Base-by-base conservation (phyloP, 2,888 invertebrate genomes). In the Eilema caniola region DNA sequence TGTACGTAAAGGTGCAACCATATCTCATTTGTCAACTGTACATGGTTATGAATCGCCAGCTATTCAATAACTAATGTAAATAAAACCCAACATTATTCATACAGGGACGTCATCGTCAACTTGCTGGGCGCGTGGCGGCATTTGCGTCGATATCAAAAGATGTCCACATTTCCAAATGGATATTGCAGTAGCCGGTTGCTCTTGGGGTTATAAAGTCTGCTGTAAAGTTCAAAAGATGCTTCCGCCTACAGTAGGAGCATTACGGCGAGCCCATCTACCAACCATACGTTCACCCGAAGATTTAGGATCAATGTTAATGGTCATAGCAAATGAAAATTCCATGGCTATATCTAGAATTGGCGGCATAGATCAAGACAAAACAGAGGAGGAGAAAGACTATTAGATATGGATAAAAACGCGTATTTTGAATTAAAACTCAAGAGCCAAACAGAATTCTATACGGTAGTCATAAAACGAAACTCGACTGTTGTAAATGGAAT, bases 111-210 rank as follows among this genome's bases (percentile, higher is more conserved):
- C 82, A 11, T n/a, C 7, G 2, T 61, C 87, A 4, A 90, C 92
- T 1, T 92, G 92, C 76, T 92, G 92, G 92, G 89, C 86, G 0
- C 88, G 91, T 0, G 91, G 91, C 0, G 92, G 92, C 0, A 63
- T 87, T 1, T 92, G 91, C 71, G 77, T 90, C 8, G 79, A 85
- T 20, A 72, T 90, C 31, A 78, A 79, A n/a, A 59, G 83, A 16
- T 91, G 91, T 69, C 83, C 78, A 0, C 63, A 70, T 0, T 65
- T 86, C 61, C 69, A 68, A 1, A 86, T 90, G 65, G 92, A 91
- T 24, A 23, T 82, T 0, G 71, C 71, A 4, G 83, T 91, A 8
- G 53, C 88, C 0, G 92, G 90, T 8, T 92, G 92, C 73, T 62
- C 83, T 0, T 74, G 75, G 56, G 82, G 85, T 11, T 78, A 80